Evolutionary conservation across 2,888 invertebrate species (phyloP), one percentile per base, ranked within the genome.

Genomic region (Scaptomyza parva): DNA sequence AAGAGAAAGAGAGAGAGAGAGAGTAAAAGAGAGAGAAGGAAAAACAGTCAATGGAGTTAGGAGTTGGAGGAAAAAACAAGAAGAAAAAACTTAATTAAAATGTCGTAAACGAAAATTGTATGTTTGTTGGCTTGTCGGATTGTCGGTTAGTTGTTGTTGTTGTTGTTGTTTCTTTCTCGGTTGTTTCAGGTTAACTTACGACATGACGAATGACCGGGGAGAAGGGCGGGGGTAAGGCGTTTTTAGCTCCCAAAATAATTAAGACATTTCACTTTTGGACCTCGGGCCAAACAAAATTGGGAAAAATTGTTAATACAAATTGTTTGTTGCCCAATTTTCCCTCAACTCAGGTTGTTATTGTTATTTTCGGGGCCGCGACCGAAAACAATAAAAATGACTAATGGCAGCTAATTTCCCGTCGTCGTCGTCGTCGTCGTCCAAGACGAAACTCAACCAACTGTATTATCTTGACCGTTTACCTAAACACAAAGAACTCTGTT

Each of bases 361-460:
- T 59, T 57, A 47, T 51, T 63, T 74, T 70, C 62, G 73, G 78
- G 76, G 71, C 78, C 75, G 71, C 76, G 62, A 84, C 81, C 86
- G 81, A 85, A 86, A 87, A 86, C 86, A 87, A 87, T 87, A 87
- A 87, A 87, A 87, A 87, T 87, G 87, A 87, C 86, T 87, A 87
- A 87, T 87, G 86, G 86, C 78, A 87, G 70, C 84, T 87, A 87
- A 87, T 87, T 87, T 87, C 87, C 86, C 86, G 84, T 82, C 81
- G 61, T 70, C 78, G 33, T 58, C 44, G 11, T 8, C 26, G 28
- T 14, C 40, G 20, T 40, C 40, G 9, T 18, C 55, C 65, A 72
- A 69, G 72, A 71, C 70, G 64, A 57, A 67, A 51, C 12, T n/a
- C 33, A 33, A 35, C 37, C 17, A 37, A 17, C 5, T 37, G 37